Percentiles rank a stretch among this genome's conserved stretches.
phyloP scores from a whole-genome alignment of 2,113 vertebrate genomes.

The Trichechus manatus region DNA sequence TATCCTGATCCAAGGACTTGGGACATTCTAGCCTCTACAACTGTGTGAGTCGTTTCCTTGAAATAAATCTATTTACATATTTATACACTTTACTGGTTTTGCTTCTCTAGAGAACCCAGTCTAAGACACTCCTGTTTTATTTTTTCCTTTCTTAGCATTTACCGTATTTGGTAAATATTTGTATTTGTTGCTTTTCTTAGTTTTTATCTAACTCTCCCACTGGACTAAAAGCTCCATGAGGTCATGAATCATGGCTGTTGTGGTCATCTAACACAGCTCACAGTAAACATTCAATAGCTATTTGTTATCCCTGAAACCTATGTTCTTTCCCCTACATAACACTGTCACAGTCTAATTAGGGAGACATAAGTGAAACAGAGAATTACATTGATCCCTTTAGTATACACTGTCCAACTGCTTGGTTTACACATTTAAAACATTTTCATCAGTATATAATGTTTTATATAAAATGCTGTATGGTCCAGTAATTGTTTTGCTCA shows the following conservation, averaged over 20 bases:
- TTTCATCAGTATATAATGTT: not conserved
- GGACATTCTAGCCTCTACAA: no score
- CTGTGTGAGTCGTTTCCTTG: no score
- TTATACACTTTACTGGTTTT: no score
- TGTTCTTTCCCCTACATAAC: not conserved
- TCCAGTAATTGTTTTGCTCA: not conserved
- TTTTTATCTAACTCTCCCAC: not conserved
- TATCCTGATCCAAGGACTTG: no score
- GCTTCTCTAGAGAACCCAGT: no score
- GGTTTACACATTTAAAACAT: not conserved
- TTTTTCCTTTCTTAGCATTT: not conserved
- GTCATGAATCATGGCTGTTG: no score
- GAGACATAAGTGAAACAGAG: not conserved
- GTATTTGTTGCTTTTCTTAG: not conserved
- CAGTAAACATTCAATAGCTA: not conserved
- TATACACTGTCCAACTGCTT: not conserved
- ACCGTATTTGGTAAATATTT: not conserved
- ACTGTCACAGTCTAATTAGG: not conserved
- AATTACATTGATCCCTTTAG: not conserved
- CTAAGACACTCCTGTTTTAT: not conserved
- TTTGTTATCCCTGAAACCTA: not conserved
- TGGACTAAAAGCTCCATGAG: not conserved
- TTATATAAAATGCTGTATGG: not conserved
- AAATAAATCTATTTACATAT: no score
- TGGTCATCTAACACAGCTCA: not conserved